phyloP scores from a whole-genome alignment of 1,140 invertebrate species.

The Drosophila suzukii region DNA sequence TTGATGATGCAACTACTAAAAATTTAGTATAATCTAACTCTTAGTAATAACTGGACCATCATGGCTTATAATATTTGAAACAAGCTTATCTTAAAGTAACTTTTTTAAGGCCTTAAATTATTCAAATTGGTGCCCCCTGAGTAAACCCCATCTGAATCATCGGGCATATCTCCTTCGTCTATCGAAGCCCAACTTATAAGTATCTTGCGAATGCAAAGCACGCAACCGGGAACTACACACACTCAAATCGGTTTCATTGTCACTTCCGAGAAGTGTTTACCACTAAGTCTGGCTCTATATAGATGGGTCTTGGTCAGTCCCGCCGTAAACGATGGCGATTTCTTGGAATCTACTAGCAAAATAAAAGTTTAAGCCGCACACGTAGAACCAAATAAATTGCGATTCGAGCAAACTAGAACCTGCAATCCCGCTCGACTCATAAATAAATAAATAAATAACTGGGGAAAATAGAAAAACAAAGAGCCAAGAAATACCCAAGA shows the following conservation, averaged over 20 bases:
- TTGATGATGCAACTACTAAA: slow-evolving; percentile 5
- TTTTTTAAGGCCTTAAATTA: too few species aligned
- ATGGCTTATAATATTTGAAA: not conserved
- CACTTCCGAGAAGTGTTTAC: slow-evolving; percentile 69
- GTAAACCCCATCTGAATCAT: slow-evolving; percentile 39
- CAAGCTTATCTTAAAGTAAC: not conserved
- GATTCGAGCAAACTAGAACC: slow-evolving; percentile 55
- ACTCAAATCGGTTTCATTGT: slow-evolving; percentile 57
- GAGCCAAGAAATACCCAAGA: slow-evolving; percentile 18
- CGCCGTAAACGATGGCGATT: slow-evolving; percentile 35
- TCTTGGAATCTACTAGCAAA: slow-evolving; percentile 46
- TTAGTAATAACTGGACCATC: not conserved
- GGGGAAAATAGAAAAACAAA: slow-evolving; percentile 43
- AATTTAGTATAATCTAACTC: not conserved
- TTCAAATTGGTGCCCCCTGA: too few species aligned
- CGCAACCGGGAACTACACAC: slow-evolving; percentile 68
- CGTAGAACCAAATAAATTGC: slow-evolving; percentile 55
- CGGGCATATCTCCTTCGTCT: slow-evolving; percentile 5
- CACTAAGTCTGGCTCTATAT: slow-evolving; percentile 29
- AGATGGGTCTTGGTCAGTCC: slow-evolving; percentile 43
- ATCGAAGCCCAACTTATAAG: slow-evolving; percentile 23
- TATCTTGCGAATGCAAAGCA: slow-evolving; percentile 57
- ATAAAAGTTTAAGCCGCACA: slow-evolving; percentile 33
- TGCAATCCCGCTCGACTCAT: slow-evolving; percentile 45
- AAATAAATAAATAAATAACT: slow-evolving; percentile 61